Conservation (phyloP, 2,888 invertebrate species). For the Alviniconcha strummeri region DNA sequence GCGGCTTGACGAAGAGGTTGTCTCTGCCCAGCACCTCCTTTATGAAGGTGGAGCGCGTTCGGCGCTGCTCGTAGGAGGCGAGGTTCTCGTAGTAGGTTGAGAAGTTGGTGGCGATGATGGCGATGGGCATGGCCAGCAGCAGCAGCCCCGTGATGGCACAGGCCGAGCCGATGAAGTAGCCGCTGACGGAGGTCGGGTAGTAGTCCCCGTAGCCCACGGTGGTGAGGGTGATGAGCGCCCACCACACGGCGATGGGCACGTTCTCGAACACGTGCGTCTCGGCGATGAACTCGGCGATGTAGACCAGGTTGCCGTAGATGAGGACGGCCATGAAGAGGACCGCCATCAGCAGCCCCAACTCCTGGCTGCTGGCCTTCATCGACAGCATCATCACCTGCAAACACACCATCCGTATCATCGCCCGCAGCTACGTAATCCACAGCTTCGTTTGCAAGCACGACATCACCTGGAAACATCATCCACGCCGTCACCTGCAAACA, state of each 20-base stretch:
- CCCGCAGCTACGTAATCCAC: too few species aligned
- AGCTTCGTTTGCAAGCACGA: too few species aligned
- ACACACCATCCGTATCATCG: too few species aligned
- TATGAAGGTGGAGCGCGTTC: constrained; percentile 28
- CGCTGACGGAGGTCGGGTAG: constrained; percentile 48
- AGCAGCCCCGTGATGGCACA: constrained; percentile 61
- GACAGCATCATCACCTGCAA: constrained; percentile 57
- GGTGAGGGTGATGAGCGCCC: constrained; percentile 66
- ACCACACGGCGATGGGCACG: constrained; percentile 61
- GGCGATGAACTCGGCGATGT: constrained; percentile 54
- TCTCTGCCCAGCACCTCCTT: constrained; percentile 13
- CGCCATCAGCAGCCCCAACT: constrained; percentile 59
- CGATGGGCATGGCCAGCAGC: constrained; percentile 58
- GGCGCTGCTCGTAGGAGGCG: constrained; percentile 37
- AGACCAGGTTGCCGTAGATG: constrained; percentile 64
- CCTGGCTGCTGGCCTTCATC: constrained; percentile 57
- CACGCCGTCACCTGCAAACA: too few species aligned
- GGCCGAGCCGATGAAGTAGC: constrained; percentile 54
- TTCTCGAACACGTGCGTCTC: constrained; percentile 47
- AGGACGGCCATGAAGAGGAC: constrained; percentile 59
- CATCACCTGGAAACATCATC: too few species aligned
- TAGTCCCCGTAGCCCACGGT: constrained; percentile 66
- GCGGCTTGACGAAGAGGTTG: constrained; percentile 14
- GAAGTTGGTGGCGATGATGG: constrained; percentile 63
- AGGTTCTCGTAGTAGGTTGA: constrained; percentile 48